Conservation (phyloP, 2,888 invertebrate genomes). For the Athrips mouffetella region DNA sequence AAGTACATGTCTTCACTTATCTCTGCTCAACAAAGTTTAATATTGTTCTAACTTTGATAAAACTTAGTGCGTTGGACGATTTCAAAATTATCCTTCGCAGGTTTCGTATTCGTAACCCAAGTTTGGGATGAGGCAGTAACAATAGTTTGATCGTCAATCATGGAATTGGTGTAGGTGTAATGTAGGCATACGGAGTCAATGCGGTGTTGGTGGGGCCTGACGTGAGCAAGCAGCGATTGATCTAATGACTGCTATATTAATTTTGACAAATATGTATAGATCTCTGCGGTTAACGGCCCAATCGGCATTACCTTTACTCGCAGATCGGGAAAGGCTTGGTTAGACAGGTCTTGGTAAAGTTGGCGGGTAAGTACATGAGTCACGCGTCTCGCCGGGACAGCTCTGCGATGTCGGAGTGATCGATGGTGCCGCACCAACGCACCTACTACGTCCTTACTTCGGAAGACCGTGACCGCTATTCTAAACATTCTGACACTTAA, state of each 20-base stretch:
- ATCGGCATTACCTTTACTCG: not conserved
- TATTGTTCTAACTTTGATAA: not conserved
- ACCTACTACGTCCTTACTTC: constrained; percentile 37
- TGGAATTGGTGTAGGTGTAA: constrained; percentile 19
- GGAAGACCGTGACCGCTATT: constrained; percentile 43
- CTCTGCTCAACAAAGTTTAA: not conserved
- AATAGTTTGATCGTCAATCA: constrained; percentile 17
- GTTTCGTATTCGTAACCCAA: constrained; percentile 1
- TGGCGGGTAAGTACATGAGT: constrained; percentile 23
- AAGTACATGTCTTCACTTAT: not conserved
- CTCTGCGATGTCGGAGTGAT: constrained; percentile 23
- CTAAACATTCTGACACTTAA: constrained; percentile 24
- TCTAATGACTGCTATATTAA: constrained; percentile 20
- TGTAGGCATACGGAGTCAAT: constrained; percentile 21
- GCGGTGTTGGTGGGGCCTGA: constrained; percentile 23
- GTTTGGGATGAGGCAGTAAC: constrained; percentile 4
- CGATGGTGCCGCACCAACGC: constrained; percentile 32
- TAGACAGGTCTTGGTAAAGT: not conserved
- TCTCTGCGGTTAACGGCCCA: not conserved
- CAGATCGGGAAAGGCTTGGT: not conserved
- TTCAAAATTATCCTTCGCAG: not conserved
- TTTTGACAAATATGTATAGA: constrained; percentile 2
- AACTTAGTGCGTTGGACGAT: too few species aligned
- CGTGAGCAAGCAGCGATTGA: constrained; percentile 19
- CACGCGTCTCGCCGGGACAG: constrained; percentile 19